A percentile compares a stretch with the other conserved stretches of the same genome.
phyloP scores from a whole-genome alignment of 1,140 invertebrate genomes.

The Conus betulinus region DNA sequence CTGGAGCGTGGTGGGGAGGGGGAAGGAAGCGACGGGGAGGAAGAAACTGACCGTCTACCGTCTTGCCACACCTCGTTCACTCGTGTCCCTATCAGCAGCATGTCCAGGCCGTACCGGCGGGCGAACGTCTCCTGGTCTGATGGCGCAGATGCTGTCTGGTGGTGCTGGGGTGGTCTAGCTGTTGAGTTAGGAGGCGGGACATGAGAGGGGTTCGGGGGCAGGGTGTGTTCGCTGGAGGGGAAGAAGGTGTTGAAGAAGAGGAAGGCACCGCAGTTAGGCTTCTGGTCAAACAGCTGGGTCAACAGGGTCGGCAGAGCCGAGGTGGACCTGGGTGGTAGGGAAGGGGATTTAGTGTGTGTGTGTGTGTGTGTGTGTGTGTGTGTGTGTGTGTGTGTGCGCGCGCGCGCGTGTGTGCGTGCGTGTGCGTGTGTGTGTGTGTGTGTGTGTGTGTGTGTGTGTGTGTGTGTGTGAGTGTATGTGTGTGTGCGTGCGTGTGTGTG shows the following conservation, averaged over 20 bases:
- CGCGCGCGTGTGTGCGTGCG: not conserved
- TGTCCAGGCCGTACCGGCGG: too few species aligned
- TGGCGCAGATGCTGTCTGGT: not conserved
- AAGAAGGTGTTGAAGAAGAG: constrained; percentile 2
- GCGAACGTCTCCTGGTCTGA: too few species aligned
- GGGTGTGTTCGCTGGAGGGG: not conserved
- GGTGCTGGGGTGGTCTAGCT: not conserved
- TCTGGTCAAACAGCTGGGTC: not conserved
- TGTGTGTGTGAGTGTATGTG: not conserved
- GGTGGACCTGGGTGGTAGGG: not conserved
- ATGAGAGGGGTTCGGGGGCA: too few species aligned
- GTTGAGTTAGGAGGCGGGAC: too few species aligned
- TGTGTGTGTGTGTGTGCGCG: not conserved
- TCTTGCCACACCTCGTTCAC: too few species aligned
- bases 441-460: not conserved
- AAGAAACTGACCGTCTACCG: too few species aligned
- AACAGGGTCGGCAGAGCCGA: not conserved
- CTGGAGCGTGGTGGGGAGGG: too few species aligned
- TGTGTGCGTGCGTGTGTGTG: too few species aligned
- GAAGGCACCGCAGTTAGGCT: not conserved
- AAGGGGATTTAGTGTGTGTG: not conserved
- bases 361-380: not conserved
- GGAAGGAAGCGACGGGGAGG: too few species aligned
- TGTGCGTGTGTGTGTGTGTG: not conserved
- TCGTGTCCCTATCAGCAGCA: too few species aligned